Base-by-base conservation (phyloP, 2,113 vertebrate genomes). In the Lagenorhynchus albirostris region DNA sequence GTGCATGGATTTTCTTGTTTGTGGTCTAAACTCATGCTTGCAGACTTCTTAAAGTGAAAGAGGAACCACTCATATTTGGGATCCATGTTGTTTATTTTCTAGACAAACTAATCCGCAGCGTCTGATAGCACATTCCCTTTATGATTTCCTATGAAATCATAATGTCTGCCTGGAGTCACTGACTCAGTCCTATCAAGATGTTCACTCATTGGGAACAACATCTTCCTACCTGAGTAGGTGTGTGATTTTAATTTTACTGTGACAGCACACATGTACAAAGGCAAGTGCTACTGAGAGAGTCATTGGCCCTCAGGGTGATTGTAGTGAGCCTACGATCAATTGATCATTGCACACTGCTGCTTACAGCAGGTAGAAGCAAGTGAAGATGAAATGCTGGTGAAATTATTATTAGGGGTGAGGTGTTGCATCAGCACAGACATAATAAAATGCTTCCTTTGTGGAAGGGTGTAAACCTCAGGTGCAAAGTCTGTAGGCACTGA, bases 141-240 rank as follows among this genome's bases (percentile, higher is more conserved):
- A 41, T 88, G 71, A 92, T 81, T 94, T 79, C 38, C 38, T 91
- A 5, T 89, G 95, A 97, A 83, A 63, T 89, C 62, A 38, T 80
- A 71, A 81, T 63, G 41, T 65, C 63, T 50, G 84, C 36, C 53
- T 95, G 70, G 58, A 92, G 65, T 71, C 65, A 87, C 38, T 96
- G 95, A 96, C 92, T 97, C 83, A 38, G 67, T 87, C 41, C 23
- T 90, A 94, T 92, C 89, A 93, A 97, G 97, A 96, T 96, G 25
- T 80, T 81, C 95, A 93, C 25, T 58, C 92, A n/a, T 38, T 29
- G 62, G 71, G 31, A 96, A 89, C 33, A 60, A 63, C 79, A 60
- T 86, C 94, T 25, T 93, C 58, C 83, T 55, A 8, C 44, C 81
- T 93, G 77, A 94, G 89, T 91, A 70, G 67, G 67, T 4, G 1